Evolutionary conservation across 1,140 invertebrate species (phyloP).

Genomic region (Drosophila mayri): DNA sequence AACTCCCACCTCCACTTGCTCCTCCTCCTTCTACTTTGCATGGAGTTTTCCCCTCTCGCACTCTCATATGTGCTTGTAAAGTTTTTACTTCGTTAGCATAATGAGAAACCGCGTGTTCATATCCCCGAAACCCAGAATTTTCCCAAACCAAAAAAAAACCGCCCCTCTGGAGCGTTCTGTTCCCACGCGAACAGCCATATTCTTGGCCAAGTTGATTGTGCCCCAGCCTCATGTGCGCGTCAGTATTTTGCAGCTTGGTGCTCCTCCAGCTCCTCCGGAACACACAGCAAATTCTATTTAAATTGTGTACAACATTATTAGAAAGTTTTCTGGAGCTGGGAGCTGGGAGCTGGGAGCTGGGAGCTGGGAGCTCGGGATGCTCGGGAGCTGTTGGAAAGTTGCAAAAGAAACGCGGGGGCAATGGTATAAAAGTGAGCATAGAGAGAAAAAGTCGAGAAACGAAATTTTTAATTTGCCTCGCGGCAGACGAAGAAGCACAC

Average conservation of each 20-base stretch:
- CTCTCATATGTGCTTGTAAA: slow-evolving; percentile 84
- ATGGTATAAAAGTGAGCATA: slow-evolving; percentile 53
- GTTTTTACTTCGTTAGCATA: slow-evolving; percentile 84
- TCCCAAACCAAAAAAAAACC: background rate
- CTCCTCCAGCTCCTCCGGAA: slow-evolving; percentile 2
- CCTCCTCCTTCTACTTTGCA: background rate
- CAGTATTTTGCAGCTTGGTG: slow-evolving; percentile 65
- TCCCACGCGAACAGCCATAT: slow-evolving; percentile 49
- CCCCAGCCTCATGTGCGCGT: slow-evolving; percentile 54
- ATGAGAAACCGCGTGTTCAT: slow-evolving; percentile 84
- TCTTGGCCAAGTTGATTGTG: slow-evolving; percentile 71
- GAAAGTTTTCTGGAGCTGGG: slow-evolving; percentile 71
- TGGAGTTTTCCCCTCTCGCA: slow-evolving; percentile 41
- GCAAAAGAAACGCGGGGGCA: slow-evolving; percentile 55
- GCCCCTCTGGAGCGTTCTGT: background rate
- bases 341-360: background rate
- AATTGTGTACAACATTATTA: slow-evolving; percentile 85
- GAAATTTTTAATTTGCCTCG: slow-evolving; percentile 83
- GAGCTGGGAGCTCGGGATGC: background rate
- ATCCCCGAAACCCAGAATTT: slow-evolving; percentile 42
- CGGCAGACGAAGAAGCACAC: slow-evolving; percentile 59
- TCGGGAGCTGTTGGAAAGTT: slow-evolving; percentile 54
- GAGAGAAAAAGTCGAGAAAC: slow-evolving; percentile 77
- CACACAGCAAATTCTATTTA: slow-evolving; percentile 82
- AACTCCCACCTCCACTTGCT: background rate